Evolutionary conservation across 2,113 vertebrate species (phyloP).

Genomic region (Pluvianellus socialis): DNA sequence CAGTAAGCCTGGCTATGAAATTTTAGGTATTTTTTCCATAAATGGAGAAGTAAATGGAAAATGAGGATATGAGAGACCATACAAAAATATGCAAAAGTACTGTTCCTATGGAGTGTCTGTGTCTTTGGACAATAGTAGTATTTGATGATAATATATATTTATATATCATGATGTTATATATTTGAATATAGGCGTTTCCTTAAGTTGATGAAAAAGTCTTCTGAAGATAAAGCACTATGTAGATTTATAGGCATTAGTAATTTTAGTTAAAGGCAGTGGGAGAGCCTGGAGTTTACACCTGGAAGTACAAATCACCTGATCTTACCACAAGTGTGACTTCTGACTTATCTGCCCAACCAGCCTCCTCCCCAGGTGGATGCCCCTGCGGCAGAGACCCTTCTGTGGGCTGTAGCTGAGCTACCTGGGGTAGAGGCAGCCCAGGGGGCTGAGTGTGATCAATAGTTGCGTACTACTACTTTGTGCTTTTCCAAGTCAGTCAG

Average conservation of each 20-base stretch:
- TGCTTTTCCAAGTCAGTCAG: not conserved
- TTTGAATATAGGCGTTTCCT: not conserved
- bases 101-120: not conserved
- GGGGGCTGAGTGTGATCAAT: not conserved
- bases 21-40: not conserved
- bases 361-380: not conserved
- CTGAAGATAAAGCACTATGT: not conserved
- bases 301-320: not conserved
- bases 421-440: not conserved
- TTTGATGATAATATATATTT: not conserved
- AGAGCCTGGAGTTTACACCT: not conserved
- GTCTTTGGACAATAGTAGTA: not conserved
- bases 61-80: not conserved
- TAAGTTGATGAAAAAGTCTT: not conserved
- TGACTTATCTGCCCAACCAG: not conserved
- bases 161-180: not conserved
- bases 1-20: not conserved
- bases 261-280: not conserved
- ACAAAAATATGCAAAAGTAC: not conserved
- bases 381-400: rapidly evolving
- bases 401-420: not conserved
- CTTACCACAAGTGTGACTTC: not conserved
- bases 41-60: not conserved
- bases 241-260: not conserved
- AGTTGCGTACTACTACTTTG: not conserved